Evolutionary conservation across 2,888 invertebrate species (phyloP), one percentile per base, ranked within the genome.

Genomic region (Parnassius orleans): DNA sequence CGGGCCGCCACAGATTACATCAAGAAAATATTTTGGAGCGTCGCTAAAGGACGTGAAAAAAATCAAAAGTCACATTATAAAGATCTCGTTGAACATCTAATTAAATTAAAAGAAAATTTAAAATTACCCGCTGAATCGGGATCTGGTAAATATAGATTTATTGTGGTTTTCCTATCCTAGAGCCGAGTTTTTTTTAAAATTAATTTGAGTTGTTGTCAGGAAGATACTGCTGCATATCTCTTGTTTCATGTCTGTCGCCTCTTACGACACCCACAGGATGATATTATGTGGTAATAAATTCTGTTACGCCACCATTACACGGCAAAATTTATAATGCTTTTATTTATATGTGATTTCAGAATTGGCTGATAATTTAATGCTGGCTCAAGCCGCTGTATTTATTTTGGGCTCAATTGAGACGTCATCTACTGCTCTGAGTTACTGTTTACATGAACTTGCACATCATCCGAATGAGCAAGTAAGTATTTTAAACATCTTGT

Each of bases 341-440:
- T 10, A n/a, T 54, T 33, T 53, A 53, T 10, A 41, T 53, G 14
- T n/a, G 42, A 33, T 53, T 46, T 47, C 64, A 86, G 86, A 82
- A 63, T 67, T 82, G 15, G 81, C 83, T 14, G 86, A 88, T 60
- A 73, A 87, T 61, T 67, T 87, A 53, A 86, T 88, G 84, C 51
- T 87, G 66, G 87, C 88, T 3, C 87, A 87, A 68, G 87, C 72
- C 1, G 86, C 85, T 1, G 76, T 87, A 2, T 87, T 88, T 65
- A 83, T 88, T 65, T 68, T 87, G 56, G 87, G 87, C 7, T 72
- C 87, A 1, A 78, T 87, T 41, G 88, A 87, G 65, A 87, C 87
- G 0, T 87, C 88, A 0, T 85, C 87, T 0, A 76, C 84, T 0
- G 77, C 77, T 3, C 72, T 87, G 11, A 71, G 72, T 11, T 84